Conservation (phyloP, 2,113 vertebrate species). For the Nettapus auritus region DNA sequence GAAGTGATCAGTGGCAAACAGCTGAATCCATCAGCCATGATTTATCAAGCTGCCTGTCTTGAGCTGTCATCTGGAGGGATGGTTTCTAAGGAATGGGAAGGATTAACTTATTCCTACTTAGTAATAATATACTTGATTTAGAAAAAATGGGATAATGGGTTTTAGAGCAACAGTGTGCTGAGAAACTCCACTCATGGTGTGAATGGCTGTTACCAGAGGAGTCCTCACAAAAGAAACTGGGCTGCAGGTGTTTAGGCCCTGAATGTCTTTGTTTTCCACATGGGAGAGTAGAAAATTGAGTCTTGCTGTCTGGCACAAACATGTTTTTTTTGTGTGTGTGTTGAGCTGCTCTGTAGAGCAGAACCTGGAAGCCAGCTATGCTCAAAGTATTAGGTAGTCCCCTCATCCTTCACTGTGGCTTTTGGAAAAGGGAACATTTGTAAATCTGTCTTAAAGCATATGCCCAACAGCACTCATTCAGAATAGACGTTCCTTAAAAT, state of each 20-base stretch:
- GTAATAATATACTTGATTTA: neutral
- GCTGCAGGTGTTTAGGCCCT: neutral
- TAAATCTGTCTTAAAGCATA: neutral
- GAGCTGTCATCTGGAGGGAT: neutral
- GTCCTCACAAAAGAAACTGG: neutral
- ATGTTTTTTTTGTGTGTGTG: neutral
- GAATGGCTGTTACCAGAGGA: neutral
- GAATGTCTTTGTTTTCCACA: neutral
- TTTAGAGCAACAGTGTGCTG: neutral
- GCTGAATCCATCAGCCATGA: neutral
- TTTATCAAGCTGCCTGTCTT: neutral
- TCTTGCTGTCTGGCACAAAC: neutral
- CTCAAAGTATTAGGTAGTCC: neutral
- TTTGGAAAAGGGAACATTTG: neutral
- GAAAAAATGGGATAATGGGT: neutral
- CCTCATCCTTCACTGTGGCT: neutral
- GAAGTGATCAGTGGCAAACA: rapidly evolving
- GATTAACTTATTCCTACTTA: neutral
- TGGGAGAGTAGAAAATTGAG: neutral
- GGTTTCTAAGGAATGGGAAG: neutral
- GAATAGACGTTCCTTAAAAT: neutral
- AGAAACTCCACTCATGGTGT: neutral
- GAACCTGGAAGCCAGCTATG: neutral
- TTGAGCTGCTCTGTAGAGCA: neutral
- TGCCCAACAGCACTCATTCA: neutral